Evolutionary conservation across 2,888 invertebrate genomes (phyloP).

Genomic region (Pristionchus maxplancki): DNA sequence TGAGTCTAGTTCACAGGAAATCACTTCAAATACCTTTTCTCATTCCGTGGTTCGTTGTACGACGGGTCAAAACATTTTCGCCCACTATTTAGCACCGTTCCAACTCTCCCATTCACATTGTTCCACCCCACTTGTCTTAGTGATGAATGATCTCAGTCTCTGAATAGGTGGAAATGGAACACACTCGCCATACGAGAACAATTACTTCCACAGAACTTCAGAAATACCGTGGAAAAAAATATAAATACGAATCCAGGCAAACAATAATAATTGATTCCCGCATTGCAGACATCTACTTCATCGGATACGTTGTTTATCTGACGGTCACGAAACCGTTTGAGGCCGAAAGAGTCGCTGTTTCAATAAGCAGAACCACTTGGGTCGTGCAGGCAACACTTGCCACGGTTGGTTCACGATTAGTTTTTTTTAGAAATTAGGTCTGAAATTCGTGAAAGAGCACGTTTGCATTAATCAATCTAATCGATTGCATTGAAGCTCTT

Average conservation of each 20-base stretch:
- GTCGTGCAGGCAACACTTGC: neutral
- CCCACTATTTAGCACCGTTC: neutral
- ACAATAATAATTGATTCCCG: too few relatives aligned
- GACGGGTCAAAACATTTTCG: too few relatives aligned
- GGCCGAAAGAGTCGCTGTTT: neutral
- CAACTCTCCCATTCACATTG: neutral
- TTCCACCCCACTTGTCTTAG: neutral
- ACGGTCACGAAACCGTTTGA: neutral
- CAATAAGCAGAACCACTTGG: neutral
- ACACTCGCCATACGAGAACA: neutral
- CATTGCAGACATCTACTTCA: slow-evolving; percentile 14
- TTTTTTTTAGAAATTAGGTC: neutral
- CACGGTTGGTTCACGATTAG: neutral
- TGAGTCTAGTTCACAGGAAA: too few relatives aligned
- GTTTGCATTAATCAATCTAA: too few relatives aligned
- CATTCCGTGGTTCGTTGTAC: too few relatives aligned
- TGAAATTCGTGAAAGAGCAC: too few relatives aligned
- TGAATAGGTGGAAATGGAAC: too few relatives aligned
- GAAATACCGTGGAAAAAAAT: too few relatives aligned
- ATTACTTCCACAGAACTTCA: too few relatives aligned
- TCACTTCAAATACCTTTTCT: too few relatives aligned
- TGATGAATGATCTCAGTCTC: neutral
- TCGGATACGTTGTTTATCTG: neutral
- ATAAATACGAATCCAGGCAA: too few relatives aligned
- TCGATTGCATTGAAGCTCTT: neutral